Conservation (phyloP, 2,113 vertebrate species). For the Labeo catla region DNA sequence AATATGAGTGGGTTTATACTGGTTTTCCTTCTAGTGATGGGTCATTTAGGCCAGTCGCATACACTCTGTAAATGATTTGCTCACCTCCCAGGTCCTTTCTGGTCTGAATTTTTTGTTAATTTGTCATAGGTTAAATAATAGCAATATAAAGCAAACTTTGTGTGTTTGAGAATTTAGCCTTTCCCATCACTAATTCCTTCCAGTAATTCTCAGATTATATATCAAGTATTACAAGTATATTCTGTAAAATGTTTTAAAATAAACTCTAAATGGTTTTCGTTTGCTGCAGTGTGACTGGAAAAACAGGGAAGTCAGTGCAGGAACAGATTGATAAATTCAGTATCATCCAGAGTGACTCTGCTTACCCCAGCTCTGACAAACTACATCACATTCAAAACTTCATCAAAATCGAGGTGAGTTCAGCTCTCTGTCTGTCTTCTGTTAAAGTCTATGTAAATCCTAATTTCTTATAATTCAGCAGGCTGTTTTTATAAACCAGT, state of each 20-base stretch:
- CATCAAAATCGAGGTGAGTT: slow-evolving; percentile 7
- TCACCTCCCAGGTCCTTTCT: background rate
- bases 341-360: background rate
- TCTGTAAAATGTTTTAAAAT: background rate
- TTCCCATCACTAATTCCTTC: background rate
- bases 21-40: too few species aligned
- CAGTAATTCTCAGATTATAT: background rate
- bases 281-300: background rate
- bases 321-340: background rate
- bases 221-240: too few species aligned
- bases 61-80: background rate
- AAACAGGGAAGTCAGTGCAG: background rate
- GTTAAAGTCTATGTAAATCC: too few species aligned
- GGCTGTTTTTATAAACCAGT: too few species aligned
- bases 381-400: background rate
- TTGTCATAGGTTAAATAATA: too few species aligned
- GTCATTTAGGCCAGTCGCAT: too few species aligned
- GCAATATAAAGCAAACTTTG: too few species aligned
- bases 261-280: background rate
- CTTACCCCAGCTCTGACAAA: background rate
- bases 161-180: too few species aligned
- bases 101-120: background rate
- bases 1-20: too few species aligned
- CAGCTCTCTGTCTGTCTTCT: too few species aligned
- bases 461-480: too few species aligned